phyloP scores from a whole-genome alignment of 37 sponge, comb jelly and placozoan species.

The Aplysina aerophoba region DNA sequence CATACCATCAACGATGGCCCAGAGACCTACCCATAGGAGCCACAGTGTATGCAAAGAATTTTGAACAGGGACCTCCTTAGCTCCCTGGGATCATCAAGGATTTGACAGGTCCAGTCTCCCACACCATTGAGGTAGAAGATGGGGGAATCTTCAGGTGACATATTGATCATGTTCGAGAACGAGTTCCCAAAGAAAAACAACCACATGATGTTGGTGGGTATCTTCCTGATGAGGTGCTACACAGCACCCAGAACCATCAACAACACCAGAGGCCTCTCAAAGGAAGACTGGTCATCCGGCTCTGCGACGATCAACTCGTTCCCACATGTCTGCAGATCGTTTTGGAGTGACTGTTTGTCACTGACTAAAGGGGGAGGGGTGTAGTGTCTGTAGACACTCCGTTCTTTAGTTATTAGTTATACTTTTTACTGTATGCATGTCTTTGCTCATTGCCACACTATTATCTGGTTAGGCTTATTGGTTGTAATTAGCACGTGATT shows the following conservation, averaged over 20 bases:
- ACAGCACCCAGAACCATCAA: neutral
- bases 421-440: too few species aligned
- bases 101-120: slow-evolving; percentile 28
- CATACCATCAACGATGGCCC: neutral
- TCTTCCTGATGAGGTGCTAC: too few species aligned
- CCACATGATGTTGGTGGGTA: too few species aligned
- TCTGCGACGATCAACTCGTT: neutral
- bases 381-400: neutral
- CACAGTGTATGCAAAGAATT: slow-evolving; percentile 20
- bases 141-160: slow-evolving; percentile 29
- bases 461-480: too few species aligned
- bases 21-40: neutral
- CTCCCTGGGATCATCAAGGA: slow-evolving; percentile 3
- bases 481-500: too few species aligned
- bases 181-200: neutral
- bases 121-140: slow-evolving; percentile 17
- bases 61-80: neutral
- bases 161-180: slow-evolving; percentile 26
- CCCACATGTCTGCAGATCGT: neutral
- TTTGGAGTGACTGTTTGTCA: neutral
- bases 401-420: too few species aligned
- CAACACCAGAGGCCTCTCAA: neutral
- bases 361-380: slow-evolving; percentile 14
- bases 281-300: neutral
- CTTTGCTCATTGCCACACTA: too few species aligned